Percentiles rank a stretch among this genome's conserved stretches.
Conservation (phyloP, 2,888 invertebrate genomes). For the Pterostichus niger region DNA sequence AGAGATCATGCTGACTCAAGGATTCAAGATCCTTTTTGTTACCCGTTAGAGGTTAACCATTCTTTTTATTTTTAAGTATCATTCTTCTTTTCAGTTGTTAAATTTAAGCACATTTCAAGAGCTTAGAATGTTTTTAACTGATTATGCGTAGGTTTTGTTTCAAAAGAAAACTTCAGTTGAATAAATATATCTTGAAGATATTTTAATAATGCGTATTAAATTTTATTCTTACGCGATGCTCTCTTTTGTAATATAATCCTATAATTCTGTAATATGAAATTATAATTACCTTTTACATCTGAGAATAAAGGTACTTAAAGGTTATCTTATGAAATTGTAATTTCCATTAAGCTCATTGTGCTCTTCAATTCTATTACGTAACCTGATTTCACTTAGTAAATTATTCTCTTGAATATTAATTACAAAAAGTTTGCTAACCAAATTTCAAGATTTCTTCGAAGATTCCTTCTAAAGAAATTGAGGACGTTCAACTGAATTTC, state of each 20-base stretch:
- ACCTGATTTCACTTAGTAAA: conserved; percentile 41
- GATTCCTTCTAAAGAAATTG: not conserved
- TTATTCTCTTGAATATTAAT: conserved; percentile 46
- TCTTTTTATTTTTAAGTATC: conserved; percentile 33
- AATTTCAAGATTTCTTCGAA: conserved; percentile 10
- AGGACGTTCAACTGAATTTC: not conserved
- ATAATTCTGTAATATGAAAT: not conserved
- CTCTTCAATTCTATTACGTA: conserved; percentile 44
- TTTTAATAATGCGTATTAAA: too few species aligned
- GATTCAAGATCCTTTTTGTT: conserved; percentile 14
- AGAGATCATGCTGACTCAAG: conserved; percentile 47
- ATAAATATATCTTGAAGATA: too few species aligned
- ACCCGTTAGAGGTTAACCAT: not conserved
- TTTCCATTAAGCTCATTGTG: conserved; percentile 44
- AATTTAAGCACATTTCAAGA: not conserved
- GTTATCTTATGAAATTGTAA: conserved; percentile 42
- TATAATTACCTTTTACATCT: conserved; percentile 12
- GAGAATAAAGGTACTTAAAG: conserved; percentile 36
- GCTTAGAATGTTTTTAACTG: not conserved
- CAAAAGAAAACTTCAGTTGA: too few species aligned
- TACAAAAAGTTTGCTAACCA: conserved; percentile 32
- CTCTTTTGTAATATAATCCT: too few species aligned
- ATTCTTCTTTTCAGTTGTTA: not conserved
- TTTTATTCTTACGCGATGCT: not conserved
- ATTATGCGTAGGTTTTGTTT: too few species aligned